A percentile compares a stretch with the other conserved stretches of the same genome.
Evolutionary conservation across 2,888 invertebrate genomes (phyloP).

Genomic region (Diaphora mendica): DNA sequence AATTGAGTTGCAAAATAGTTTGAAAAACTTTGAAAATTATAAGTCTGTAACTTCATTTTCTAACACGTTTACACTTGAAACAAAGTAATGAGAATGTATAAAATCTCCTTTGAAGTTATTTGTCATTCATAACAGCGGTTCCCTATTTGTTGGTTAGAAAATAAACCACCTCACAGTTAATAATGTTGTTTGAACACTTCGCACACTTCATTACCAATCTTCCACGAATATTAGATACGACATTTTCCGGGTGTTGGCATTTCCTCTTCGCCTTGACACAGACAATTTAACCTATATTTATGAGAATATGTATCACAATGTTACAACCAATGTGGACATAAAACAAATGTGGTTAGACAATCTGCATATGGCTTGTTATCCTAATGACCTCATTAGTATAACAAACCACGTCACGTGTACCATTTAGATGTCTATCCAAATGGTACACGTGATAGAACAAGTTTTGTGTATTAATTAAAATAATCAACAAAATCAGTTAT

Average conservation of each 20-base stretch:
- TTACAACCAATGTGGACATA: not conserved
- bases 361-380: not conserved
- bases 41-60: not conserved
- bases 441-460: not conserved
- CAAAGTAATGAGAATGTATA: not conserved
- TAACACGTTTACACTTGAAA: not conserved
- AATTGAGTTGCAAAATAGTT: not conserved
- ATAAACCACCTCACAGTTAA: slow-evolving; percentile 30
- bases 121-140: not conserved
- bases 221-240: slow-evolving; percentile 27
- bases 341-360: not conserved
- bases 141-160: slow-evolving; percentile 19
- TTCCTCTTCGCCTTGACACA: slow-evolving; percentile 20
- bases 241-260: slow-evolving; percentile 22
- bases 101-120: not conserved
- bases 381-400: not conserved
- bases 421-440: not conserved
- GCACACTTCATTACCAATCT: slow-evolving; percentile 27
- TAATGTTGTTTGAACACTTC: slow-evolving; percentile 25
- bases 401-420: too few species aligned
- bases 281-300: slow-evolving; percentile 8
- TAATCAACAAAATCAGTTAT: not conserved
- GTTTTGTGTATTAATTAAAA: not conserved
- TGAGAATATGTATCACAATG: not conserved
- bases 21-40: not conserved